Conservation (phyloP, 2,113 vertebrate species). For the Panthera tigris region DNA sequence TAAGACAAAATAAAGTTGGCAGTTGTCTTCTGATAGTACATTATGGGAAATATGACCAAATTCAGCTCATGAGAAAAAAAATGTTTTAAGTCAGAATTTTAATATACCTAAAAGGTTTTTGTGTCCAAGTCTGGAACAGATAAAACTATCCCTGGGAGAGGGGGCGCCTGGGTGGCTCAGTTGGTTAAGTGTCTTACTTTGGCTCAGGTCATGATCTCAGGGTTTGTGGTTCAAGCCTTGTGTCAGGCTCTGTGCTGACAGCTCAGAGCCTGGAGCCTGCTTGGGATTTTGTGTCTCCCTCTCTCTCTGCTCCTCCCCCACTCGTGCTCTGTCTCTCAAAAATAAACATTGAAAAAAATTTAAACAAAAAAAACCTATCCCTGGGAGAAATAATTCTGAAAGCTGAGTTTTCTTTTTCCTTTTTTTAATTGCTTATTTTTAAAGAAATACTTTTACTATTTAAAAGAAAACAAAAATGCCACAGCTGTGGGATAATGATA, state of each 20-base stretch:
- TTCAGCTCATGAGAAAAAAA: neutral
- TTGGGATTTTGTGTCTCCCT: too few relatives aligned
- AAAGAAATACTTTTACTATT: neutral
- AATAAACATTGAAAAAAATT: too few relatives aligned
- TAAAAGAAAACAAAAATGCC: neutral
- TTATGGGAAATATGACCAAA: neutral
- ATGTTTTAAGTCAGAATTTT: neutral
- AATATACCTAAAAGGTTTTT: neutral
- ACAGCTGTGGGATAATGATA: neutral
- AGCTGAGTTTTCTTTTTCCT: neutral
- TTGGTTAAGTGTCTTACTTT: too few relatives aligned
- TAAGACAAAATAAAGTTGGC: neutral
- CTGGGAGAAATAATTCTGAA: constrained; percentile 24
- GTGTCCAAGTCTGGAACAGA: neutral
- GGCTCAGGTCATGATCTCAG: too few relatives aligned
- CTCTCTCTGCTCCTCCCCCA: too few relatives aligned
- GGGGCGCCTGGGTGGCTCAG: too few relatives aligned
- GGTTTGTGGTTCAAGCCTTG: too few relatives aligned
- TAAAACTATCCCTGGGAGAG: neutral
- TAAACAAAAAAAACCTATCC: neutral
- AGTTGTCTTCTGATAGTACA: neutral
- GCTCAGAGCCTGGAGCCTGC: too few relatives aligned
- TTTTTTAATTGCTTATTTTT: neutral
- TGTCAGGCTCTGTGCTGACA: too few relatives aligned
- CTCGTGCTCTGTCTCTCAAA: too few relatives aligned